Percentiles rank a stretch among this genome's conserved stretches.
These are phyloP conservation scores for Rhagoletis zephyria DNA, from an alignment of 1,140 invertebrate genomes.

Conservation along the genomic window DNA sequence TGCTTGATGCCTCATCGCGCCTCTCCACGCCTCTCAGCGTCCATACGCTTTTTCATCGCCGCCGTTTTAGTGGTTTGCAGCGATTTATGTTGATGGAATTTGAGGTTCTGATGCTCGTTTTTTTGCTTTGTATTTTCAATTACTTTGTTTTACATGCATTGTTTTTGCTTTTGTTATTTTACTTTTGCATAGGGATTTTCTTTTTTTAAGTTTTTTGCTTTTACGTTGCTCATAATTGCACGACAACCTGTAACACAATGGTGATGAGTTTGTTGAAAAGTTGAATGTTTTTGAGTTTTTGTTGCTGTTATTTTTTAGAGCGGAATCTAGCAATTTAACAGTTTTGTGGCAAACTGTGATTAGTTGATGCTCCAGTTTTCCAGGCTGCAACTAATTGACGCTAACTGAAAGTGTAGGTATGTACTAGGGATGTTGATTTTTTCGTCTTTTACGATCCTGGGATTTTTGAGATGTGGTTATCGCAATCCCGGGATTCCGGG, in stretches of 20 bases:
- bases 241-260: neutral
- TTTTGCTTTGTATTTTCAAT: neutral
- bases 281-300: neutral
- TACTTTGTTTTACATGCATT: neutral
- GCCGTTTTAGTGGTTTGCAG: neutral
- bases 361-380: conserved; percentile 8
- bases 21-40: neutral
- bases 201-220: neutral
- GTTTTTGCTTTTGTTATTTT: neutral
- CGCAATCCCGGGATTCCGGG: too few relatives aligned
- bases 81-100: conserved; percentile 46
- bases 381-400: conserved; percentile 20
- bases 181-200: neutral
- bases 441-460: too few relatives aligned
- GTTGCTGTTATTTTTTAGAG: neutral
- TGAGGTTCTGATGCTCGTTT: neutral
- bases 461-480: too few relatives aligned
- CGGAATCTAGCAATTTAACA: neutral
- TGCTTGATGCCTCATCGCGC: neutral
- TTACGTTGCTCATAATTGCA: neutral
- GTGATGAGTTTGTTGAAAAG: neutral
- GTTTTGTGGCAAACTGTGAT: conserved; percentile 19
- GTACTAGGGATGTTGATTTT: too few relatives aligned
- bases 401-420: neutral
- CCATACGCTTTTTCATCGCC: neutral